A percentile compares a stretch with the other conserved stretches of the same genome.
Conservation (phyloP, 1,140 invertebrate genomes). For the Phthorimaea operculella region DNA sequence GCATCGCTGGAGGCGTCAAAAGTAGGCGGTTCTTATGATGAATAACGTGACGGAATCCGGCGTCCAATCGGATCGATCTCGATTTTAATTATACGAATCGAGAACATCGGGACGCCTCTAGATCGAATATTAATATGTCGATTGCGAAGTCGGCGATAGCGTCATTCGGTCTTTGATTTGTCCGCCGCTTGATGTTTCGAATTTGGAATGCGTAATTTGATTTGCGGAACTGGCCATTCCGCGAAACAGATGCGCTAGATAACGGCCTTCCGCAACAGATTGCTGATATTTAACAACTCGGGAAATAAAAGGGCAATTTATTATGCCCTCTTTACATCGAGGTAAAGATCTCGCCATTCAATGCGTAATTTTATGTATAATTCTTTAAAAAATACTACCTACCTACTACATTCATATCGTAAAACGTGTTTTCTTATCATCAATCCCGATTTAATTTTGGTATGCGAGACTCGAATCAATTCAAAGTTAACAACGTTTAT, state of each 20-base stretch:
- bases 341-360: slow-evolving; percentile 13
- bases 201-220: slow-evolving; percentile 49
- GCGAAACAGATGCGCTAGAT: slow-evolving; percentile 44
- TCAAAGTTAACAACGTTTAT: slow-evolving; percentile 27
- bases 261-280: slow-evolving; percentile 44
- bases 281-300: slow-evolving; percentile 33
- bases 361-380: not conserved
- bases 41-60: slow-evolving; percentile 57
- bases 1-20: slow-evolving; percentile 59
- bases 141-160: slow-evolving; percentile 45
- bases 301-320: slow-evolving; percentile 31
- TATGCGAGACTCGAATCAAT: not conserved
- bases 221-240: slow-evolving; percentile 46
- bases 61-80: slow-evolving; percentile 57
- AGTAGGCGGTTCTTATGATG: slow-evolving; percentile 53
- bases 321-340: slow-evolving; percentile 9
- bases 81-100: slow-evolving; percentile 64
- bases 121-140: slow-evolving; percentile 62
- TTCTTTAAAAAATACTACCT: too few relatives aligned
- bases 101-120: slow-evolving; percentile 46
- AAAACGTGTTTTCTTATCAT: too few relatives aligned
- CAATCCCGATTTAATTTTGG: too few relatives aligned
- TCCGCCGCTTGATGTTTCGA: slow-evolving; percentile 26
- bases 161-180: slow-evolving; percentile 41
- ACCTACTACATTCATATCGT: too few relatives aligned